Percentiles rank a stretch among this genome's conserved stretches.
phyloP scores from a whole-genome alignment of 2,888 invertebrate genomes.

The Octodonta nipae region DNA sequence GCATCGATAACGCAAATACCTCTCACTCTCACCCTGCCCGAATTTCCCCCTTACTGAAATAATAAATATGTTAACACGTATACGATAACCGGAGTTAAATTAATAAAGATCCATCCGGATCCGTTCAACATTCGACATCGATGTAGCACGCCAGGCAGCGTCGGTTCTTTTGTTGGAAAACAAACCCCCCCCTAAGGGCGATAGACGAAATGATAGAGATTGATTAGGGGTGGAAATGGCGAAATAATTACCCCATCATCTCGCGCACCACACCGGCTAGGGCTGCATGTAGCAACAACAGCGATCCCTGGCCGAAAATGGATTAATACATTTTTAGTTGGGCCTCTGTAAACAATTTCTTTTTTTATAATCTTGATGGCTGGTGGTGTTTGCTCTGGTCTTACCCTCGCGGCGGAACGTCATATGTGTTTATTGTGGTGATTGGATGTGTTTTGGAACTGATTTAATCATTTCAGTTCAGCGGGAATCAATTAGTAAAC shows the following conservation, averaged over 20 bases:
- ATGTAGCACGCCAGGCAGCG: constrained; percentile 1
- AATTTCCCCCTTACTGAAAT: constrained; percentile 9
- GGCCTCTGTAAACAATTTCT: constrained; percentile 34
- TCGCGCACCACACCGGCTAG: too few relatives aligned
- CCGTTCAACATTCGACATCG: constrained; percentile 4
- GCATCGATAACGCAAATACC: not conserved
- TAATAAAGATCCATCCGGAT: constrained; percentile 23
- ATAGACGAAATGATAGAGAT: constrained; percentile 37
- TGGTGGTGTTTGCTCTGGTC: too few relatives aligned
- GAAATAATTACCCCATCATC: constrained; percentile 35
- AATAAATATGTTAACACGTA: constrained; percentile 24
- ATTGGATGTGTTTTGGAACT: too few relatives aligned
- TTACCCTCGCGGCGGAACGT: too few relatives aligned
- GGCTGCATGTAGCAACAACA: constrained; percentile 28
- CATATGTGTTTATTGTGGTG: too few relatives aligned
- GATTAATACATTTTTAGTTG: constrained; percentile 38
- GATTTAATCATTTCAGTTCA: too few relatives aligned
- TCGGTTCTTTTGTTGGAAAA: constrained; percentile 16
- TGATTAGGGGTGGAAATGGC: constrained; percentile 36
- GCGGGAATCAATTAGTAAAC: too few relatives aligned
- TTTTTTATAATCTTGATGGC: too few relatives aligned
- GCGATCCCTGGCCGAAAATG: too few relatives aligned
- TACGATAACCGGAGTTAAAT: constrained; percentile 25
- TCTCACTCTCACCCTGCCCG: not conserved
- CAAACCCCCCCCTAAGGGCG: constrained; percentile 20